Evolutionary conservation across 2,113 vertebrate genomes (phyloP), one percentile per base, ranked within the genome.

Genomic region (Fregetta grallaria): DNA sequence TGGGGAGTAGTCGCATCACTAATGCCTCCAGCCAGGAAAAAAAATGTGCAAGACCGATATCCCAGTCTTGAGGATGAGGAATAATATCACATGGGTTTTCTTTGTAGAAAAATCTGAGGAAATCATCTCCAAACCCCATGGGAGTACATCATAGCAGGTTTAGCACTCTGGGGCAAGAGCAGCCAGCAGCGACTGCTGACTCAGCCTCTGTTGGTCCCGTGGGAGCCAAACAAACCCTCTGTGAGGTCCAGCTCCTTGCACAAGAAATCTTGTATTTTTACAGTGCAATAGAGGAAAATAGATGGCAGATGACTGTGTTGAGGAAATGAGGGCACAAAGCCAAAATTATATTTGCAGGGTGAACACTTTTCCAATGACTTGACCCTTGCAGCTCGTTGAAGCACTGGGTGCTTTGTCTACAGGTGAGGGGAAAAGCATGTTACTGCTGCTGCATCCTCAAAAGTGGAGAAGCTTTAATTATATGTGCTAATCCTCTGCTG

Each of bases 321-420:
- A 50, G 7, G 23, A 27, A 45, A 10, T 2, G 49, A 90, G 45
- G 27, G 4, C 30, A 21, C 7, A 55, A 67, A 80, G 22, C 26
- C 85, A 56, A 59, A 63, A 29, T 61, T 36, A 6, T 2, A 4
- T 36, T 67, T 30, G 10, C 30, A 38, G 27, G 15, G 30, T 26
- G 15, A 88, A 21, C 6, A 1, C 5, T 72, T 68, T 40, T 26
- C 42, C 32, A 42, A 14, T 0, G 0, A 14, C 10, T 36, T 1
- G 0, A 19, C 15, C 25, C 62, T 90, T 29, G 4, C 18, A 23
- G 27, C 52, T 58, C 32, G 53, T 23, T 15, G 61, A 11, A 87
- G 34, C n/a, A 5, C 26, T 2, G 32, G 29, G 17, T 12, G 13
- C 19, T 73, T 42, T n/a, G 29, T 25, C 61, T 38, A 2, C 7